Conservation (phyloP, 2,113 vertebrate species). For the Chaetodon trifascialis region DNA sequence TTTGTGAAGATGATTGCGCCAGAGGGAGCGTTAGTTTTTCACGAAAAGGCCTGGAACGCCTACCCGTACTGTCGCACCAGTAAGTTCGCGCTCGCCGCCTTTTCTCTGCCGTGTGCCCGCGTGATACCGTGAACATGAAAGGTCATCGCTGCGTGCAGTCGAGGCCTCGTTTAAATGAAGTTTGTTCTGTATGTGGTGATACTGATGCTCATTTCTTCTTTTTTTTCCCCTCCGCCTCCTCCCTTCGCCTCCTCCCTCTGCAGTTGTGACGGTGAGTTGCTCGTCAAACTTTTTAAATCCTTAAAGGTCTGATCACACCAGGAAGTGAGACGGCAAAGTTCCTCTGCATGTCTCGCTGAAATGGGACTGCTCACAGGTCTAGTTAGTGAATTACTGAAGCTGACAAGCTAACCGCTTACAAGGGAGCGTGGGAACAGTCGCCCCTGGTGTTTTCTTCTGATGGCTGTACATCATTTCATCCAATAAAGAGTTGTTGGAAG, state of each 20-base stretch:
- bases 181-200: neutral
- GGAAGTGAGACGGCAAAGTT: neutral
- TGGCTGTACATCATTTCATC: no score
- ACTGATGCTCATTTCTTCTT: constrained; percentile 47
- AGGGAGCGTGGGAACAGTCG: neutral
- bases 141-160: neutral
- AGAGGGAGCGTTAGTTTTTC: constrained; percentile 96
- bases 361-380: neutral
- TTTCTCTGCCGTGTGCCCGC: neutral
- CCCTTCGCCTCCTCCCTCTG: constrained; percentile 45
- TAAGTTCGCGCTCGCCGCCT: constrained; percentile 75
- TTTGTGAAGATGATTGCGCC: constrained; percentile 98
- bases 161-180: neutral
- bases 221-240: constrained; percentile 42
- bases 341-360: neutral
- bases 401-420: no score
- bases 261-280: constrained; percentile 97
- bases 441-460: no score
- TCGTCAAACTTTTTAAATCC: neutral
- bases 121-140: neutral
- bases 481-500: no score
- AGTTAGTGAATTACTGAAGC: neutral
- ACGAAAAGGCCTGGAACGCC: constrained; percentile 97
- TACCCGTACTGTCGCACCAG: constrained; percentile 98
- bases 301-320: neutral